Base-by-base conservation (phyloP, 2,113 vertebrate species). In the Telmatochromis sp. region DNA sequence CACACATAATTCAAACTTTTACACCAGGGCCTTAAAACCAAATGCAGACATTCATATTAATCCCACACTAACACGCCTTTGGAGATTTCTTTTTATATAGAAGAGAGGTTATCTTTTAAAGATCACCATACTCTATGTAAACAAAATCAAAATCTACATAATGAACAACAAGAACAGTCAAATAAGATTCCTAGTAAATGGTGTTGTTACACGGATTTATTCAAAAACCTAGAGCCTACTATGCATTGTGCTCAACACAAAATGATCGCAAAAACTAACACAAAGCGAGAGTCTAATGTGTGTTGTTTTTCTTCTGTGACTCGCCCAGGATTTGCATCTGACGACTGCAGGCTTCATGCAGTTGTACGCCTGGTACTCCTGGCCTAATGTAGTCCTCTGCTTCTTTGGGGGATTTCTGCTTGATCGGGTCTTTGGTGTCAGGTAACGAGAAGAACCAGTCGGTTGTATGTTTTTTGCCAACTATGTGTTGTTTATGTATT, bases 331-430 rank as follows among this genome's bases (percentile, higher is more conserved):
- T 81, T 97, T 99, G 98, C 96, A 96, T 78, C 91, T 98, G 92
- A 98, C 97, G 95, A 99, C 98, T 0, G 96, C 97, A 0, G 87
- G 92, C 51, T 99, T 99, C 96, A 99, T 99, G 99, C 96, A 98
- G 1, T 96, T 99, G 9, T 99, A 99, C 15, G 98, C 99, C 47
- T 99, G 98, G 98, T 99, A 99, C 90, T 99, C 99, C 6, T 99
- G 99, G 99, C 99, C 99, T 83, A 99, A 99, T 2, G 98, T 99
- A 26, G 53, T 99, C 5, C 97, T 99, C 14, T 99, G 99, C 94
- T 99, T 99, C 93, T 96, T 99, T 4, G 99, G 99, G 9, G 99
- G 99, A 1, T 99, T 99, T 94, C 92, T 99, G 53, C 95, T 99
- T 11, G 99, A 99, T 92, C 95, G 98, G 63, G 97, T 99, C 0